These are phyloP conservation scores for Dinocampus coccinellae DNA, from an alignment of 2,888 invertebrate genomes.

Conservation along the genomic window DNA sequence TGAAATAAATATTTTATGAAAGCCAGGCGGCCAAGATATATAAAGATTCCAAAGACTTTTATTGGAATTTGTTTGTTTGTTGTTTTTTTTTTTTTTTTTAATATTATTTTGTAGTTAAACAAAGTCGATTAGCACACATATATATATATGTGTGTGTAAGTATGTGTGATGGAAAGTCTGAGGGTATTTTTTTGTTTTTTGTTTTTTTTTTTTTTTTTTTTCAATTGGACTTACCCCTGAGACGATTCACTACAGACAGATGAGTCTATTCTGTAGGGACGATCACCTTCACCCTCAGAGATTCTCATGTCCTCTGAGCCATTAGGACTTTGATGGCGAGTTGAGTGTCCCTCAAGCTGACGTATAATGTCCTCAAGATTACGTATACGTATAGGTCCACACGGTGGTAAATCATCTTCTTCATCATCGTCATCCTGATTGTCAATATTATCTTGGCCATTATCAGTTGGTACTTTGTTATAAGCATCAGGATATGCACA, in stretches of 20 bases:
- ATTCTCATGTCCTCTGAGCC: slow-evolving; percentile 91
- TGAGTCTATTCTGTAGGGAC: slow-evolving; percentile 88
- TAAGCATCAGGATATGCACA: slow-evolving; percentile 74
- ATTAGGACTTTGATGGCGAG: slow-evolving; percentile 89
- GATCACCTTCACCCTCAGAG: slow-evolving; percentile 91
- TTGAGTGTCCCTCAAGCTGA: slow-evolving; percentile 88
- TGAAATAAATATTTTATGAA: slow-evolving; percentile 11
- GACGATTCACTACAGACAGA: slow-evolving; percentile 81
- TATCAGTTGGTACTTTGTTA: slow-evolving; percentile 74
- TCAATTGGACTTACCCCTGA: slow-evolving; percentile 74
- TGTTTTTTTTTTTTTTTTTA: no score
- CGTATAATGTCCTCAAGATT: slow-evolving; percentile 92
- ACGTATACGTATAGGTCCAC: slow-evolving; percentile 89
- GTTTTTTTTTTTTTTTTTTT: neutral
- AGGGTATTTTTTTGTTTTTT: neutral
- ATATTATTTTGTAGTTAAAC: no score
- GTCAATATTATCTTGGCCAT: slow-evolving; percentile 69
- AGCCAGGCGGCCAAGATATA: slow-evolving; percentile 33
- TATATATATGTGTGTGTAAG: no score
- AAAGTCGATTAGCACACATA: neutral
- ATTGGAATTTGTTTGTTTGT: neutral
- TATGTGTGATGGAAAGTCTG: slow-evolving; percentile 19
- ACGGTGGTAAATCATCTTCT: slow-evolving; percentile 82
- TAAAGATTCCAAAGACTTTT: slow-evolving; percentile 10
- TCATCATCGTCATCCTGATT: slow-evolving; percentile 76